A percentile compares a stretch with the other conserved stretches of the same genome.
Conservation (phyloP, 2,113 vertebrate species). For the Cyanoliseus patagonus region DNA sequence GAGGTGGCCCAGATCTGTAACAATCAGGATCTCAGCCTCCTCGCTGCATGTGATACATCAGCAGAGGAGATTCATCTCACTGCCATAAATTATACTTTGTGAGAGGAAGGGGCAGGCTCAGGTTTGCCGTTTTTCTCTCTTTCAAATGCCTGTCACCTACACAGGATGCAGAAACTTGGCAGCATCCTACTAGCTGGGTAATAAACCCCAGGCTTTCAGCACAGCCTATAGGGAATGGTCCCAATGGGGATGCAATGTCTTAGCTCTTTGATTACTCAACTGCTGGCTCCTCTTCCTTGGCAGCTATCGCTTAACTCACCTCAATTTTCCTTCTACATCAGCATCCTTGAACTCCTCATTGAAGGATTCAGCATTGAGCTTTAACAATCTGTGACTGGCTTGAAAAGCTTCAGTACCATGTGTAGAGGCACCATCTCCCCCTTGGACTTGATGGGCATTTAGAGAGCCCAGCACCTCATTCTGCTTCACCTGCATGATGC, state of each 20-base stretch:
- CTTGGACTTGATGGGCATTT: background rate
- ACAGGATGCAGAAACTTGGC: background rate
- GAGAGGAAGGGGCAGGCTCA: background rate
- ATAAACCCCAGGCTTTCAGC: background rate
- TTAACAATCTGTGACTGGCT: background rate
- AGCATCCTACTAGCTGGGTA: background rate
- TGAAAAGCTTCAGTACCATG: background rate
- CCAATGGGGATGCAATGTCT: background rate
- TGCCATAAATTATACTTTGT: conserved; percentile 6
- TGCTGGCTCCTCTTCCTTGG: background rate
- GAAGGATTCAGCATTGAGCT: background rate
- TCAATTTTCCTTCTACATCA: background rate
- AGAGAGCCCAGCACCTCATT: background rate
- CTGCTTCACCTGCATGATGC: background rate
- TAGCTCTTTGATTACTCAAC: background rate
- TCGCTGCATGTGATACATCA: background rate
- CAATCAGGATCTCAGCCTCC: background rate
- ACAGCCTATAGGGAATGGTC: background rate
- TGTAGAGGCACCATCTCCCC: background rate
- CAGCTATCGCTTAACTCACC: background rate
- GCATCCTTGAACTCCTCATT: background rate
- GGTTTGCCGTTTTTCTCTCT: background rate
- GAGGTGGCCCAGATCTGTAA: conserved; percentile 21
- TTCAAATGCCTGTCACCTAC: background rate
- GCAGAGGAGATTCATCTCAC: background rate